Conservation (phyloP, 2,113 vertebrate species). For the Etheostoma spectabile region DNA sequence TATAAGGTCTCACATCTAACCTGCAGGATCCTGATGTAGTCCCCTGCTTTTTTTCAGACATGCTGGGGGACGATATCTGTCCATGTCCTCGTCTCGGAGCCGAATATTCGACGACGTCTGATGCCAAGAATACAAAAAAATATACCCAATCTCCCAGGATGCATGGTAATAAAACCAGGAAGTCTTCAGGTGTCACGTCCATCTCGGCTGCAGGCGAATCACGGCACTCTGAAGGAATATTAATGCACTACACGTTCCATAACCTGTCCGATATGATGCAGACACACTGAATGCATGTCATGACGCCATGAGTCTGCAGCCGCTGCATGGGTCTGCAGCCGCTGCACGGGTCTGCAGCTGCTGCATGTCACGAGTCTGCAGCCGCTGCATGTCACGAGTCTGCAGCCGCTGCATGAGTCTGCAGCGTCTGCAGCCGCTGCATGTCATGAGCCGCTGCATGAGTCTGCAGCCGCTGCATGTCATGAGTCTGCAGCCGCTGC, state of each 20-base stretch:
- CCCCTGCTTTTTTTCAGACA: conserved; percentile 78
- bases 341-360: no score
- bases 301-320: background rate
- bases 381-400: no score
- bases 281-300: background rate
- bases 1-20: no score
- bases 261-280: no score
- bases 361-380: no score
- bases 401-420: no score
- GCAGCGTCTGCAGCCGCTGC: no score
- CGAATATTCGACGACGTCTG: conserved; percentile 96
- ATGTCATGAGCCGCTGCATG: background rate
- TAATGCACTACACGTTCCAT: background rate
- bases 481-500: background rate
- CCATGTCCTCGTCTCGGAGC: conserved; percentile 91
- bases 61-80: conserved; percentile 92
- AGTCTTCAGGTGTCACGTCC: background rate
- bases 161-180: conserved; percentile 16
- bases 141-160: background rate
- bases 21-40: background rate
- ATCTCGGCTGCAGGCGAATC: background rate
- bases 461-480: background rate
- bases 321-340: no score
- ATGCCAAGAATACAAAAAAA: background rate
- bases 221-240: background rate